Conservation (phyloP, 2,113 vertebrate genomes). For the Acrocephalus arundinaceus region DNA sequence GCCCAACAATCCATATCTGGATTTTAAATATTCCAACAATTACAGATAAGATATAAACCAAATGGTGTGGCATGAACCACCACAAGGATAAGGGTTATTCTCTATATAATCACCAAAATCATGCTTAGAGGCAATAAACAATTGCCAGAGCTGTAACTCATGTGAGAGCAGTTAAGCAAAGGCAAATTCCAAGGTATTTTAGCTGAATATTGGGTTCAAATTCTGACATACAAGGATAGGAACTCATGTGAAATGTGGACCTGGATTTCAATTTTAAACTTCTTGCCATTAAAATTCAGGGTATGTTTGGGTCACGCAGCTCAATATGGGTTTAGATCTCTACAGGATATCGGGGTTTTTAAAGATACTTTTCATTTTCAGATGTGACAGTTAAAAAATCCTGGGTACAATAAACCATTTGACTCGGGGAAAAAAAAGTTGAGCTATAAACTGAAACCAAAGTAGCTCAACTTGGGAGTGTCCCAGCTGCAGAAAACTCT, state of each 20-base stretch:
- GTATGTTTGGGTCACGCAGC: slow-evolving; percentile 36
- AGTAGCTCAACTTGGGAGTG: slow-evolving; percentile 62
- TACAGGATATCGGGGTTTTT: slow-evolving; percentile 55
- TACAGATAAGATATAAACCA: background rate
- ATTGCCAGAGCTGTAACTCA: background rate
- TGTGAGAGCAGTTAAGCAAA: slow-evolving; percentile 4
- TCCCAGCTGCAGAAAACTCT: slow-evolving; percentile 73
- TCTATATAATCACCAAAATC: background rate
- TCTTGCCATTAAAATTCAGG: slow-evolving; percentile 25
- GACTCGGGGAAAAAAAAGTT: background rate
- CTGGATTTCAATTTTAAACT: slow-evolving; percentile 36
- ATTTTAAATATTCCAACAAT: background rate
- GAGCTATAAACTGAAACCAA: slow-evolving; percentile 67
- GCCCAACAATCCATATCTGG: background rate
- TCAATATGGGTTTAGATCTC: slow-evolving; percentile 33
- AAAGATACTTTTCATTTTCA: slow-evolving; percentile 58
- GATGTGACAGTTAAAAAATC: slow-evolving; percentile 57
- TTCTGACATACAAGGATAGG: slow-evolving; percentile 48
- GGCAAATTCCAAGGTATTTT: slow-evolving; percentile 28
- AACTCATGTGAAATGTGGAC: slow-evolving; percentile 39
- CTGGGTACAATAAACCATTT: slow-evolving; percentile 58
- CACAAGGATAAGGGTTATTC: background rate
- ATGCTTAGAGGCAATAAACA: background rate
- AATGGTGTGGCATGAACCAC: background rate
- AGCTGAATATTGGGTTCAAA: slow-evolving; percentile 11